phyloP scores from a whole-genome alignment of 1,140 invertebrate species.

The Drosophila pectinifera region DNA sequence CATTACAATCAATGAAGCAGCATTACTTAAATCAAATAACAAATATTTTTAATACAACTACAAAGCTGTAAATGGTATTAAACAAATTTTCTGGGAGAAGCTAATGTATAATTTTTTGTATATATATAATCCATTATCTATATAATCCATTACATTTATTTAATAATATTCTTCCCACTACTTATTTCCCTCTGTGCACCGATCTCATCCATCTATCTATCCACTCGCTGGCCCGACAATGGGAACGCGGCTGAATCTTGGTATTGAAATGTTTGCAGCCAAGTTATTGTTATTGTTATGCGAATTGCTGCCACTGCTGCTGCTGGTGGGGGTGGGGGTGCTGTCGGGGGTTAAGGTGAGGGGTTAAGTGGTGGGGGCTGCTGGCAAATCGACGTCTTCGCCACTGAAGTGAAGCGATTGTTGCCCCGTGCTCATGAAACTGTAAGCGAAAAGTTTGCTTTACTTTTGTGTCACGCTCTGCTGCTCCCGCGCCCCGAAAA shows the following conservation, averaged over 20 bases:
- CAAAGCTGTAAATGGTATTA: too few relatives aligned
- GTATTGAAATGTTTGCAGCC: conserved; percentile 79
- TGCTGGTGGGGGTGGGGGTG: conserved; percentile 9
- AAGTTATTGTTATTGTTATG: conserved; percentile 84
- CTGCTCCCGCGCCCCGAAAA: conserved; percentile 46
- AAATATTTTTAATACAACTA: too few relatives aligned
- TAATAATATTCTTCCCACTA: neutral
- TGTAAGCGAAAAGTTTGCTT: conserved; percentile 81
- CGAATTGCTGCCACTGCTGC: conserved; percentile 46
- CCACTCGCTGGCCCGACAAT: conserved; percentile 54
- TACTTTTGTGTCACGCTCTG: conserved; percentile 82
- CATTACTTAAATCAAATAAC: too few relatives aligned
- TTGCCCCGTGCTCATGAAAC: conserved; percentile 71
- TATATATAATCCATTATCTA: too few relatives aligned
- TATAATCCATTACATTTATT: too few relatives aligned
- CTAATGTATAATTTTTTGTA: too few relatives aligned
- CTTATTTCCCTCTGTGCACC: neutral
- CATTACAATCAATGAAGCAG: too few relatives aligned
- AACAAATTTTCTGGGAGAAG: too few relatives aligned
- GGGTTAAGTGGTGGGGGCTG: conserved; percentile 30
- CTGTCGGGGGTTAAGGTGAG: conserved; percentile 25
- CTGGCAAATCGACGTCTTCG: conserved; percentile 72
- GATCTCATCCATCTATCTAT: conserved; percentile 56
- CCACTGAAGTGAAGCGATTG: conserved; percentile 52
- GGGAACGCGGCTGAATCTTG: conserved; percentile 74